A percentile compares a stretch with the other conserved stretches of the same genome.
Conservation (phyloP, 2,888 invertebrate species). For the Dasysyrphus tricinctus region DNA sequence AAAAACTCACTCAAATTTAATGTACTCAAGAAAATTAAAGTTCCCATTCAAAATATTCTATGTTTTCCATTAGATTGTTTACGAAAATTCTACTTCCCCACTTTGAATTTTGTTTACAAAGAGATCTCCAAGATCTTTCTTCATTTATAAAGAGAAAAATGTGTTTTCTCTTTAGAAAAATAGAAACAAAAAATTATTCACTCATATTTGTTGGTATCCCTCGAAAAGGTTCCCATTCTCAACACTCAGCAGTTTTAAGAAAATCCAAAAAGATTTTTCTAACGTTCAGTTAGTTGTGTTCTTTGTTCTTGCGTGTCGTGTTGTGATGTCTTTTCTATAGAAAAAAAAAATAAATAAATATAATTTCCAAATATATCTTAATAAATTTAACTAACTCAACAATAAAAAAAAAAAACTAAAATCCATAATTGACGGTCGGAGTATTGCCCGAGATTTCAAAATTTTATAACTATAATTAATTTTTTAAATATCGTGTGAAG, state of each 20-base stretch:
- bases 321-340: constrained; percentile 56
- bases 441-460: constrained; percentile 43
- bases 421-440: constrained; percentile 17
- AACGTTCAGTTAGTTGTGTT: constrained; percentile 71
- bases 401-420: constrained; percentile 15
- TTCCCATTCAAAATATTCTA: no score
- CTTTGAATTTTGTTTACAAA: constrained; percentile 10
- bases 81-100: no score
- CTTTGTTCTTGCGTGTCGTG: constrained; percentile 70
- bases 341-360: constrained; percentile 21
- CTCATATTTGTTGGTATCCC: constrained; percentile 64
- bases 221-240: constrained; percentile 25
- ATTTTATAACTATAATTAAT: constrained; percentile 9
- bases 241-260: constrained; percentile 36
- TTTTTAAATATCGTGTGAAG: constrained; percentile 39
- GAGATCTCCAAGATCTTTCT: no score
- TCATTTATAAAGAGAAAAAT: constrained; percentile 29
- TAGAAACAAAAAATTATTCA: constrained; percentile 2
- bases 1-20: no score
- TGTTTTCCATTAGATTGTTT: no score
- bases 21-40: no score
- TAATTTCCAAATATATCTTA: constrained; percentile 2
- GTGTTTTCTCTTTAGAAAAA: neutral
- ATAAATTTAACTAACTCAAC: constrained; percentile 6
- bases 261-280: constrained; percentile 49